These are phyloP conservation scores for Pocillopora meandrina DNA, from an alignment of 92 coral and sea anemone species.

Conservation along the genomic window DNA sequence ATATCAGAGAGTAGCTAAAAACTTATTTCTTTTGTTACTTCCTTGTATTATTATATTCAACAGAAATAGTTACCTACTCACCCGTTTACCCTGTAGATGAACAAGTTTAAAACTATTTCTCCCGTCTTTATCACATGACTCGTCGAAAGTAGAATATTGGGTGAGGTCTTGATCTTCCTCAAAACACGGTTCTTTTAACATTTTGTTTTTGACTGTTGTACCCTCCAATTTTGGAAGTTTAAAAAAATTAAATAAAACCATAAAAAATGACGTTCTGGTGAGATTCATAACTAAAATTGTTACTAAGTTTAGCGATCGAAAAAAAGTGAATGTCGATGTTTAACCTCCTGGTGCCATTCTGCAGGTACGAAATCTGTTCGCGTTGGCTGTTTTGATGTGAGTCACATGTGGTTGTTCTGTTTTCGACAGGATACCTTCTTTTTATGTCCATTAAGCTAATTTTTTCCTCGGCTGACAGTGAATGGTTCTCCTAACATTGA, in stretches of 20 bases:
- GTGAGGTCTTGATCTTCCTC: conserved; percentile 10
- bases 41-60: not conserved
- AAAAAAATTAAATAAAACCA: not conserved
- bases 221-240: not conserved
- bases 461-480: too few species aligned
- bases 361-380: too few species aligned
- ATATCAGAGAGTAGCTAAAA: too few species aligned
- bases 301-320: too few species aligned
- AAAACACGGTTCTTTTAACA: conserved; percentile 19
- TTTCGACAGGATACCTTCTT: too few species aligned
- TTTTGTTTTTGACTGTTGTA: not conserved
- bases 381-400: too few species aligned
- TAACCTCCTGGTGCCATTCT: too few species aligned
- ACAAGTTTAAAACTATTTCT: not conserved
- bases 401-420: too few species aligned
- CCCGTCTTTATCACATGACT: not conserved
- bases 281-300: not conserved
- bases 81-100: conserved; percentile 23
- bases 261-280: not conserved
- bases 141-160: not conserved
- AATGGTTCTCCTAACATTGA: too few species aligned
- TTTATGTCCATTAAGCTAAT: too few species aligned
- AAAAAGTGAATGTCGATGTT: too few species aligned
- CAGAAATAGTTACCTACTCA: not conserved
- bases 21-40: not conserved